Evolutionary conservation across 2,888 invertebrate species (phyloP), one percentile per base, ranked within the genome.

Genomic region (Metallyticus violacea): DNA sequence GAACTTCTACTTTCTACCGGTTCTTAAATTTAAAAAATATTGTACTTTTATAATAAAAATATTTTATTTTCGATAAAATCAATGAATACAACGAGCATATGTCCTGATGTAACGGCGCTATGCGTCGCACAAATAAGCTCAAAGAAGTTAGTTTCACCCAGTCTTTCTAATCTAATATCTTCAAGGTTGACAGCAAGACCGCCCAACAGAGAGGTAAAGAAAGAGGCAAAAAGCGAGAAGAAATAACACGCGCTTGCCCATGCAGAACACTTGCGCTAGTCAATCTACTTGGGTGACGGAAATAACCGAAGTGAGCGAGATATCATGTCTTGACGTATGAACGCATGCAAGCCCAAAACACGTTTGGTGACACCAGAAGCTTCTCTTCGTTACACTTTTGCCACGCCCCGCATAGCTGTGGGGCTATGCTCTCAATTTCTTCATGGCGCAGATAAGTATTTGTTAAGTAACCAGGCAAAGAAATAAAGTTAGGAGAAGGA

Each of bases 381-480:
- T 81, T 30, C 40, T 80, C 76, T 78, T 40, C 79, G 27, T 88
- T 87, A 86, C 88, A 88, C 88, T 89, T 88, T 89, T 88, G 88
- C 88, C 88, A 86, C 86, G 85, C 88, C 88, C 87, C 29, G 82
- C 76, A 77, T 78, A 76, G 30, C 77, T 81, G 86, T 84, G 79
- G 85, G 87, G 85, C 81, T 30, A 29, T 88, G 89, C 85, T 89
- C 89, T 89, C 87, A 87, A 88, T 89, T 88, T 86, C 88, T 85
- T 86, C 82, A 80, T 80, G 27, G 85, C 62, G 30, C 80, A 27
- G 79, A 86, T 28, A 26, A 29, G 79, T 85, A 87, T 84, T 86
- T 88, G 88, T 87, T 87, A 87, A 62, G 40, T 29, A 30, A 78
- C 29, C 77, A 84, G 87, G 78, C 76, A 85, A 27, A 22, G 87